A percentile compares a stretch with the other conserved stretches of the same genome.
Conservation (phyloP, 2,113 vertebrate genomes). For the Rhinolophus sinicus region DNA sequence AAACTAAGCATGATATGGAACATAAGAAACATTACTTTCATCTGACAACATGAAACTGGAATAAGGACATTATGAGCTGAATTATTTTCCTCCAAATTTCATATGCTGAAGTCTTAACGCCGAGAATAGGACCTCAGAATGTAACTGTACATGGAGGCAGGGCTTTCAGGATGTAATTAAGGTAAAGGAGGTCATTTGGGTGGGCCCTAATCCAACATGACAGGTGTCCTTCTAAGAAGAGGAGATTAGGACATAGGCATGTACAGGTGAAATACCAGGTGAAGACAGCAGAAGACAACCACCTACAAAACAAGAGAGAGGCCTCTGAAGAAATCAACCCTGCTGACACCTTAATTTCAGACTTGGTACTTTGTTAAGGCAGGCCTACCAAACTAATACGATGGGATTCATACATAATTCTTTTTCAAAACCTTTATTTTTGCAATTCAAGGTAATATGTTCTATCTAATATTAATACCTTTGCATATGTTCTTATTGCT, state of each 20-base stretch:
- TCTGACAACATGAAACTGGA: neutral
- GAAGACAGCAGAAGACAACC: neutral
- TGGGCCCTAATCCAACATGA: neutral
- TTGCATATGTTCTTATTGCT: neutral
- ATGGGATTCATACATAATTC: neutral
- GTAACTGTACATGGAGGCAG: neutral
- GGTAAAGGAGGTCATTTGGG: neutral
- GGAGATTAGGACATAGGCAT: neutral
- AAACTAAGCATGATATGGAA: neutral
- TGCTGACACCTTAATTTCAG: neutral
- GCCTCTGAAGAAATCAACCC: neutral
- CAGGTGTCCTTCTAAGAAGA: neutral
- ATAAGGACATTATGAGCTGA: neutral
- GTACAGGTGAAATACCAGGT: neutral
- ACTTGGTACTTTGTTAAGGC: neutral
- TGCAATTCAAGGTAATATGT: neutral
- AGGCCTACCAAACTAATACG: neutral
- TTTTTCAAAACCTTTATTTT: neutral
- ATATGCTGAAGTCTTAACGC: neutral
- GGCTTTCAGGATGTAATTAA: neutral
- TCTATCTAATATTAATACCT: neutral
- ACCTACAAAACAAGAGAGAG: neutral
- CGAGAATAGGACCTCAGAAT: neutral
- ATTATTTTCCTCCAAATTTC: neutral
- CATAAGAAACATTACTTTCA: neutral